Conservation (phyloP, 2,888 invertebrate genomes). For the Metellina segmentata region DNA sequence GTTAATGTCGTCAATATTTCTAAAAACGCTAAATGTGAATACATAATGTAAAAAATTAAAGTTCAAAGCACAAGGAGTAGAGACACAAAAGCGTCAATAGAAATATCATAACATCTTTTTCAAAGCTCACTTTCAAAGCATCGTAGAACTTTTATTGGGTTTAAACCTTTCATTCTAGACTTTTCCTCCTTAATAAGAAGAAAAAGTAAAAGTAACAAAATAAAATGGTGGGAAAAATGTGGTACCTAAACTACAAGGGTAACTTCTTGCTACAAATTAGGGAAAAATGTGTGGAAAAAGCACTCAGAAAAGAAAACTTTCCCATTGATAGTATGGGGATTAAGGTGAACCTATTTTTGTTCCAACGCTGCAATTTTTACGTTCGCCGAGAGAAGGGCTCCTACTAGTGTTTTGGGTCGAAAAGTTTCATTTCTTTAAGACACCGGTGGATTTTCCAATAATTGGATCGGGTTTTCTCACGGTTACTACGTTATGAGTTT, state of each 20-base stretch:
- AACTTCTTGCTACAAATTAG: conserved; percentile 53
- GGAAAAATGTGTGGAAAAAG: conserved; percentile 42
- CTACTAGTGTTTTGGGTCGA: conserved; percentile 34
- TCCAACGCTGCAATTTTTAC: not conserved
- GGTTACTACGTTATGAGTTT: conserved; percentile 34
- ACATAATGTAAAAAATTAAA: no score
- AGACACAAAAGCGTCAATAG: no score
- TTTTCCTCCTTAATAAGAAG: not conserved
- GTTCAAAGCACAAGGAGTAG: no score
- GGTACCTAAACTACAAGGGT: conserved; percentile 31
- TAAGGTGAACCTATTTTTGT: conserved; percentile 31
- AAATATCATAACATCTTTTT: no score
- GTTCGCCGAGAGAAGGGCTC: conserved; percentile 4
- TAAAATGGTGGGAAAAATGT: not conserved
- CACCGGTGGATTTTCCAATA: conserved; percentile 36
- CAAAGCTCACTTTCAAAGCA: no score
- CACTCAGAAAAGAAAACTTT: conserved; percentile 29
- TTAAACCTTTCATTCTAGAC: not conserved
- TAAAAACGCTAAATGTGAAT: no score
- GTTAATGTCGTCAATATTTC: no score
- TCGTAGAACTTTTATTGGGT: not conserved
- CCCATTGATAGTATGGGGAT: conserved; percentile 39
- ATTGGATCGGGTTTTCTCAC: conserved; percentile 42
- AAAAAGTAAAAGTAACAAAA: not conserved
- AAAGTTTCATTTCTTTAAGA: conserved; percentile 42